Evolutionary conservation across 1,140 invertebrate genomes (phyloP).

Genomic region (Paraescarpia echinospica): DNA sequence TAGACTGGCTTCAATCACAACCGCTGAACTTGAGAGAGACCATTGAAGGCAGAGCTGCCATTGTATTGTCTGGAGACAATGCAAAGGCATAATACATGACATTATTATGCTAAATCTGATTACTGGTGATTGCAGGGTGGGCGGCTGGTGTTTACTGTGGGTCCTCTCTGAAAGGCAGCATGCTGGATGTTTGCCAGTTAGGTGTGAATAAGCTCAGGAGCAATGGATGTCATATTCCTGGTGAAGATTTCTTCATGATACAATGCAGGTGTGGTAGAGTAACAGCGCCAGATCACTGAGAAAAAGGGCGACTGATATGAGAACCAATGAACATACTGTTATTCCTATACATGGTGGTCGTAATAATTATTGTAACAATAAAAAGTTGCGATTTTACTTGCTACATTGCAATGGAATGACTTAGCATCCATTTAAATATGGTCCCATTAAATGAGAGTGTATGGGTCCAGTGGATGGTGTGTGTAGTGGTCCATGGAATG

Average conservation of each 20-base stretch:
- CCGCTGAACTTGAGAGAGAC: neutral
- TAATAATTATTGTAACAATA: no score
- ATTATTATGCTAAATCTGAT: constrained; percentile 1
- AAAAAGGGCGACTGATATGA: no score
- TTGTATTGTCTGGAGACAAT: neutral
- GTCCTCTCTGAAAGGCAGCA: neutral
- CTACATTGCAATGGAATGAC: no score
- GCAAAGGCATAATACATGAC: neutral
- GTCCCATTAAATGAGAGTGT: no score
- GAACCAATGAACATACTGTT: no score
- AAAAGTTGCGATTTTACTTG: no score
- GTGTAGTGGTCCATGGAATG: no score
- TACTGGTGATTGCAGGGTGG: neutral
- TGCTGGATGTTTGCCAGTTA: neutral
- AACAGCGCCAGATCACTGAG: no score
- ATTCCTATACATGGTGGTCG: no score
- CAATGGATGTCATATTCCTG: neutral
- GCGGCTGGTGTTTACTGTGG: neutral
- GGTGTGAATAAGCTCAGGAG: neutral
- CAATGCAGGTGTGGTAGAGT: neutral
- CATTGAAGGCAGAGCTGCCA: neutral
- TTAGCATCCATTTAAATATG: no score
- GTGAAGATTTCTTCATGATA: neutral
- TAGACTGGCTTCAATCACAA: neutral
- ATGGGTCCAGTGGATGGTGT: no score